phyloP scores from a whole-genome alignment of 2,888 invertebrate genomes.

The Cantharis nigra region DNA sequence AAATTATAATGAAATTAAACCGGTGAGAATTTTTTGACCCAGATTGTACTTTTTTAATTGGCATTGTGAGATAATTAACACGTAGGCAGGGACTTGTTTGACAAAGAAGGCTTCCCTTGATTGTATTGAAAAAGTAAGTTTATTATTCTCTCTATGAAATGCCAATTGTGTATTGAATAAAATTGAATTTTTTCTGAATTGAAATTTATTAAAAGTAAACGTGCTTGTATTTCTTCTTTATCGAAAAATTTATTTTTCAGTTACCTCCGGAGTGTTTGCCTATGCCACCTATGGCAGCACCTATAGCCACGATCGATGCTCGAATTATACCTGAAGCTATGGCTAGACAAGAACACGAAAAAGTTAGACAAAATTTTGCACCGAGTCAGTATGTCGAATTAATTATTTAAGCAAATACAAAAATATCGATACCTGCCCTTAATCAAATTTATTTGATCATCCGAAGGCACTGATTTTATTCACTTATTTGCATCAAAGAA shows the following conservation, averaged over 20 bases:
- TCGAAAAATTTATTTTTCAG: conserved; percentile 35
- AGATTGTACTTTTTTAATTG: background rate
- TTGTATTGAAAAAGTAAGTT: background rate
- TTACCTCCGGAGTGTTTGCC: conserved; percentile 53
- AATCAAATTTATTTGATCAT: background rate
- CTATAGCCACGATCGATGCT: conserved; percentile 48
- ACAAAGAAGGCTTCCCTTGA: background rate
- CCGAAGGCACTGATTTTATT: background rate
- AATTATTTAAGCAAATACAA: conserved; percentile 43
- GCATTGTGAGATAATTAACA: background rate
- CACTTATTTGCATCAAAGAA: background rate
- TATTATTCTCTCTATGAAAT: background rate
- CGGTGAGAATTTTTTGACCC: background rate
- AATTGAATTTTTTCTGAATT: background rate
- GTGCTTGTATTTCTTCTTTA: background rate
- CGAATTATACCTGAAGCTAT: conserved; percentile 46
- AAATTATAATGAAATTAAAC: background rate
- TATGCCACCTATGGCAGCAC: conserved; percentile 45
- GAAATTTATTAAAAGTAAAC: background rate
- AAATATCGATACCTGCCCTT: background rate
- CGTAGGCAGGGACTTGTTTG: background rate
- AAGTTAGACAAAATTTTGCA: conserved; percentile 45
- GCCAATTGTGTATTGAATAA: background rate
- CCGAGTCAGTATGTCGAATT: conserved; percentile 53
- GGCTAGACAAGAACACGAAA: conserved; percentile 46